Base-by-base conservation (phyloP, 1,140 invertebrate species). In the Bombus breviceps region DNA sequence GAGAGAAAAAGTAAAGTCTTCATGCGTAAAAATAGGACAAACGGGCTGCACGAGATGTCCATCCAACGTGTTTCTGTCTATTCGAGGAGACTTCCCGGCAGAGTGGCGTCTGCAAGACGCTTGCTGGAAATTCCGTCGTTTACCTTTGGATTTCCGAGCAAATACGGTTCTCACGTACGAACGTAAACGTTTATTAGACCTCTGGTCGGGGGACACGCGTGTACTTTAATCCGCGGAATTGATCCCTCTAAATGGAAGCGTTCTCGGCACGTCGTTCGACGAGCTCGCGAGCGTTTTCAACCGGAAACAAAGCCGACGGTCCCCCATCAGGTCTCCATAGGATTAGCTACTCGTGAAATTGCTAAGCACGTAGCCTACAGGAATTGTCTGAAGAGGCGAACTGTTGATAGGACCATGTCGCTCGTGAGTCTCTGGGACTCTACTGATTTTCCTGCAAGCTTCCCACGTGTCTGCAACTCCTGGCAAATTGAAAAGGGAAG, bases 331-430 rank as follows among this genome's bases (percentile, higher is more conserved):
- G 79, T 86, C 86, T 87, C 83, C 86, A 74, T 28, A 73, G 79
- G 83, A 88, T 69, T 47, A 59, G 80, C 87, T 90, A 90, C 89
- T 92, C 89, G 85, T 83, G 84, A 91, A 89, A 91, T 88, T 89
- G 89, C 88, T 9, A 73, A 89, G 86, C 85, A 80, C 59, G 53
- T 73, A 77, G 22, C 53, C 39, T 34, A 18, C 15, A 10, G 53
- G 37, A 57, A 47, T 68, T 22, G 37, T 59, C 68, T 15, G 34
- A 57, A 59, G 37, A 32, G 79, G 47, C 68, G 18, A 81, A 72
- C 68, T 59, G 79, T 81, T 73, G 68, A 72, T 71, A n/a, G 47
- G 18, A 32, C 37, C 18, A 37, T 73, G 37, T 41, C 37, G 37
- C 1, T 66, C 15, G 18, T n/a, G 39, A 13, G 25, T 28, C 69